These are phyloP conservation scores for Zygogramma bicolorata DNA, from an alignment of 2,888 invertebrate species.

Conservation along the genomic window DNA sequence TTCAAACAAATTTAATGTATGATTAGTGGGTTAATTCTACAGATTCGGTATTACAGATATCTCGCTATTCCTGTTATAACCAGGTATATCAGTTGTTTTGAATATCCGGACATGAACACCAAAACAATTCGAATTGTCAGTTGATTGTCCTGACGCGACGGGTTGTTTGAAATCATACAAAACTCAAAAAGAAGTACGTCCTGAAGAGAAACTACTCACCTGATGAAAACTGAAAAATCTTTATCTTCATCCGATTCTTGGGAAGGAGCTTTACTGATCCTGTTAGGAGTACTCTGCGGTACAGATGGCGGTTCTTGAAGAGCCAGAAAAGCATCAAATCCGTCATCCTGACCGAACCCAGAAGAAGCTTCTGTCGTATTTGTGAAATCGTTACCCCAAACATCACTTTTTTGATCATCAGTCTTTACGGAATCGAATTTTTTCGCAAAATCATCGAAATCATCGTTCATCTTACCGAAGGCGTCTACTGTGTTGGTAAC, in stretches of 20 bases:
- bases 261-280: slow-evolving; percentile 74
- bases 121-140: too few relatives aligned
- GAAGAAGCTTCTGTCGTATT: slow-evolving; percentile 60
- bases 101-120: too few relatives aligned
- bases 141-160: too few relatives aligned
- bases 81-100: too few relatives aligned
- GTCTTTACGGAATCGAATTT: slow-evolving; percentile 83
- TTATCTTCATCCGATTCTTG: slow-evolving; percentile 84
- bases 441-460: slow-evolving; percentile 90
- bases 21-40: too few relatives aligned
- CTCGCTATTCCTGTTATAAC: too few relatives aligned
- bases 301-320: slow-evolving; percentile 81
- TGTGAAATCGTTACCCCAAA: slow-evolving; percentile 59
- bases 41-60: too few relatives aligned
- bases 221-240: slow-evolving; percentile 85
- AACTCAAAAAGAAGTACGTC: too few relatives aligned
- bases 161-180: too few relatives aligned
- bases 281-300: slow-evolving; percentile 76
- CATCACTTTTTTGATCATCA: slow-evolving; percentile 63
- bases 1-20: too few relatives aligned
- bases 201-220: slow-evolving; percentile 70
- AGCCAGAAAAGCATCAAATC: slow-evolving; percentile 84
- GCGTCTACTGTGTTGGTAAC: background rate
- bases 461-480: slow-evolving; percentile 65
- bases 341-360: slow-evolving; percentile 79